phyloP scores from a whole-genome alignment of 1,140 invertebrate genomes.

The Pentalonia nigronervosa region DNA sequence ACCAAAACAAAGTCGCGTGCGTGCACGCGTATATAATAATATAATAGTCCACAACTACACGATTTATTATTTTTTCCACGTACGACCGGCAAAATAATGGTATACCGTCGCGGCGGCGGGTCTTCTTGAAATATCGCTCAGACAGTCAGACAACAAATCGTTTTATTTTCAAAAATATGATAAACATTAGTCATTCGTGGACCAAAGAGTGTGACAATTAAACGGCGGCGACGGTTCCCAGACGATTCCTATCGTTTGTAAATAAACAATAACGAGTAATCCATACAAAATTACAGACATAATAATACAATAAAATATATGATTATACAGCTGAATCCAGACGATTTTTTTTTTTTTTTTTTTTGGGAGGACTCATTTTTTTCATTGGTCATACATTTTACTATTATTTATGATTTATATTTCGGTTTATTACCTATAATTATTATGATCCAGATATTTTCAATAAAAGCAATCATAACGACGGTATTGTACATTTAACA shows the following conservation, averaged over 20 bases:
- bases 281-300: neutral
- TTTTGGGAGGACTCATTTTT: too few species aligned
- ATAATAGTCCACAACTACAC: neutral
- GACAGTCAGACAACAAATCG: neutral
- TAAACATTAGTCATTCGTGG: neutral
- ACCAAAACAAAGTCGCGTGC: neutral
- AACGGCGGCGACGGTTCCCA: neutral
- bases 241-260: neutral
- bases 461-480: too few species aligned
- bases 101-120: neutral
- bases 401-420: too few species aligned
- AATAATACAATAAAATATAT: neutral
- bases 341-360: too few species aligned
- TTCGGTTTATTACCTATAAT: too few species aligned
- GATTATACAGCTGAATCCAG: too few species aligned
- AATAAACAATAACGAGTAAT: neutral
- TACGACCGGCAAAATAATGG: neutral
- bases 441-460: too few species aligned
- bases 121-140: constrained; percentile 10
- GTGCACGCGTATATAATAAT: neutral
- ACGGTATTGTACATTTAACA: too few species aligned
- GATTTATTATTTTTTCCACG: constrained; percentile 1
- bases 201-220: neutral
- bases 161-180: neutral
- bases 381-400: too few species aligned